A percentile compares a stretch with the other conserved stretches of the same genome.
Conservation (phyloP, 2,797 vertebrate species). For the Trichosurus vulpecula region DNA sequence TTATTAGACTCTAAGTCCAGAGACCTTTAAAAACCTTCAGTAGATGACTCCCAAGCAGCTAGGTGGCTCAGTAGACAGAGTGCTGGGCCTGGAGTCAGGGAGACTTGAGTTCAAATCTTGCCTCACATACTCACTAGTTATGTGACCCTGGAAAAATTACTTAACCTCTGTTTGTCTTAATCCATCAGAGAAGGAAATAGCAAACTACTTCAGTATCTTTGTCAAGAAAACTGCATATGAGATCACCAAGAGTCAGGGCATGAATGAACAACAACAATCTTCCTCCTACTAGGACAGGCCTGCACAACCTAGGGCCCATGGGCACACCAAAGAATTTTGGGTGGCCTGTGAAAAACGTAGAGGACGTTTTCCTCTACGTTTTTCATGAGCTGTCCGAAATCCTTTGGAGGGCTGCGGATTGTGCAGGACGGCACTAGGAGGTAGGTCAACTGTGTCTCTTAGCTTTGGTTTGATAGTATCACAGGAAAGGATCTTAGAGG, state of each 20-base stretch:
- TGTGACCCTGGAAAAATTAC: not conserved
- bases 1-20: not conserved
- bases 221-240: not conserved
- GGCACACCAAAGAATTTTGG: too few relatives aligned
- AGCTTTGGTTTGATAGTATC: not conserved
- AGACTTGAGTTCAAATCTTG: not conserved
- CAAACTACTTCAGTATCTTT: not conserved
- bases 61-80: not conserved
- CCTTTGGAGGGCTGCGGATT: too few relatives aligned
- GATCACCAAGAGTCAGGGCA: not conserved
- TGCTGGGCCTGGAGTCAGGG: not conserved
- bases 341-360: too few relatives aligned
- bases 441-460: not conserved
- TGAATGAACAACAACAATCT: not conserved
- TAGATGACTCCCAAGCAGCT: not conserved
- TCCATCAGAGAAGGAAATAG: not conserved
- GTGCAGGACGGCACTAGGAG: not conserved
- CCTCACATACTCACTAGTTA: not conserved
- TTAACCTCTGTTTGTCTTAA: not conserved
- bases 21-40: not conserved
- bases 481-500: not conserved
- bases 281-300: not conserved
- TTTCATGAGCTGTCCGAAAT: too few relatives aligned
- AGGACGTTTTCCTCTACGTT: too few relatives aligned
- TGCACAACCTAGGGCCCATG: too few relatives aligned